A percentile compares a stretch with the other conserved stretches of the same genome.
phyloP scores from a whole-genome alignment of 2,888 invertebrate genomes.

The Philaethria dido region DNA sequence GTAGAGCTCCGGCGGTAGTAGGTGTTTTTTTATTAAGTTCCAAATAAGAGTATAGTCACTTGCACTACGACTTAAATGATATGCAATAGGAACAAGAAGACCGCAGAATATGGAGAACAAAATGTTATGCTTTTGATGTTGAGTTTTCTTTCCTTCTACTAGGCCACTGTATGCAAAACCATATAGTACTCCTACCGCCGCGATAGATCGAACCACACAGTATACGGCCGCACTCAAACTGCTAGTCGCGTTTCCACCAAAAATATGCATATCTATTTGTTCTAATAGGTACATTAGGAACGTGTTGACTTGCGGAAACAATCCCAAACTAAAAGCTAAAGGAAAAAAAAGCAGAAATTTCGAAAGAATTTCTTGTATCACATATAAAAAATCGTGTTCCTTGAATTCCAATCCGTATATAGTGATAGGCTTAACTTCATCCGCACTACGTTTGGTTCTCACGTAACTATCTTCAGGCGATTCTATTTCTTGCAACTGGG shows the following conservation, averaged over 20 bases:
- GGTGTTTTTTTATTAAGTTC: conserved; percentile 92
- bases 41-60: conserved; percentile 96
- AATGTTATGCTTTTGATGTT: conserved; percentile 88
- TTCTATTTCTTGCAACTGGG: conserved; percentile 62
- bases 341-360: conserved; percentile 95
- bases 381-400: conserved; percentile 84
- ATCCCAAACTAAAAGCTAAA: conserved; percentile 95
- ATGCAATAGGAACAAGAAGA: conserved; percentile 93
- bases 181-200: conserved; percentile 91
- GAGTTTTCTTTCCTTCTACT: conserved; percentile 92
- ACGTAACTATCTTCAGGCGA: conserved; percentile 54
- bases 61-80: conserved; percentile 95
- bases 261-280: conserved; percentile 95
- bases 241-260: conserved; percentile 94
- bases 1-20: conserved; percentile 90
- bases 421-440: conserved; percentile 62
- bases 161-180: conserved; percentile 95
- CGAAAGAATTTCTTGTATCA: conserved; percentile 89
- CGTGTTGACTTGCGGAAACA: conserved; percentile 98
- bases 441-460: conserved; percentile 62
- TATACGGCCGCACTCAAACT: conserved; percentile 93
- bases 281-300: conserved; percentile 98
- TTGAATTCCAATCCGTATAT: conserved; percentile 78
- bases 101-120: conserved; percentile 98
- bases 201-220: conserved; percentile 90